phyloP scores from a whole-genome alignment of 2,113 vertebrate species.

The Catagonus wagneri region DNA sequence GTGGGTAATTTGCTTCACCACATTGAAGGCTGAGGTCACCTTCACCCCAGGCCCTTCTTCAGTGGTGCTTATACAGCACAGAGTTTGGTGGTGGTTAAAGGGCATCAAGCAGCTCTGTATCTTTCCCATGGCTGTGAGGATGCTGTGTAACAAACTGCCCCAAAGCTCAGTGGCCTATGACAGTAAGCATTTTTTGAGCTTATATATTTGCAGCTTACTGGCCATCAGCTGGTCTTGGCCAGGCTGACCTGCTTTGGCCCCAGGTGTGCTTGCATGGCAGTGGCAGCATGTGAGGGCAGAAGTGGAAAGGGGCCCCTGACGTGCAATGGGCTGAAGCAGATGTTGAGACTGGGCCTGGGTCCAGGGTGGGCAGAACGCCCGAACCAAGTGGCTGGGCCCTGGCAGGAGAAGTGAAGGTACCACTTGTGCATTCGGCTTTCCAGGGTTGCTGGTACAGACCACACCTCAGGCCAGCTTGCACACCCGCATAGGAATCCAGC shows the following conservation, averaged over 20 bases:
- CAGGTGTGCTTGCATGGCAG: fast-evolving
- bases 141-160: not conserved
- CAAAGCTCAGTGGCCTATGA: not conserved
- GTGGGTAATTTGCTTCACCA: not conserved
- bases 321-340: not conserved
- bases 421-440: not conserved
- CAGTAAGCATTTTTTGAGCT: not conserved
- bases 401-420: no score
- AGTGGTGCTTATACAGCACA: not conserved
- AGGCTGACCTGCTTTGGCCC: not conserved
- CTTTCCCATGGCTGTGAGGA: not conserved
- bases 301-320: not conserved
- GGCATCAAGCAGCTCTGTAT: not conserved
- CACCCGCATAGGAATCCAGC: not conserved
- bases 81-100: not conserved
- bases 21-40: not conserved
- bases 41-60: not conserved
- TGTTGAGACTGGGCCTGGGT: not conserved
- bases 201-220: fast-evolving
- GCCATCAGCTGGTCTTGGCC: not conserved
- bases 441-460: fast-evolving
- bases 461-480: not conserved
- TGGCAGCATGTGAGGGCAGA: not conserved
- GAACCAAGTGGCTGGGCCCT: not conserved
- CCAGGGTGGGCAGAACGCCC: not conserved